Base-by-base conservation (phyloP, 1,140 invertebrate species). In the Cataglyphis hispanica region DNA sequence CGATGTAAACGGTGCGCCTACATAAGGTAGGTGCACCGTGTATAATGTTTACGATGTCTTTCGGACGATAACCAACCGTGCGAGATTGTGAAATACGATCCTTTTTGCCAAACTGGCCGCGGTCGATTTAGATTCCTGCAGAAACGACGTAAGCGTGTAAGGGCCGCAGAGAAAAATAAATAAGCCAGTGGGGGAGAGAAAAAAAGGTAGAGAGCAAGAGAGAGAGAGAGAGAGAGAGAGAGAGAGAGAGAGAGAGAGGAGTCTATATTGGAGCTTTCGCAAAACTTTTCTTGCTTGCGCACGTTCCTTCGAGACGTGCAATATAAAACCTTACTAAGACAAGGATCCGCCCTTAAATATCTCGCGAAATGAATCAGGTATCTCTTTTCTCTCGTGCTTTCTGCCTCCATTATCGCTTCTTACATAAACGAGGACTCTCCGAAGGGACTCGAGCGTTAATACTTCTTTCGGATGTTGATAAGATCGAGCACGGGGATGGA, bases 1-100 rank as follows among this genome's bases (percentile, higher is more conserved):
- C 74, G 86, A 86, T 81, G 19, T 72, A 63, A 88, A 85, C 74
- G 88, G 46, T 50, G 5, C 46, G 46, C 46, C 46, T 50, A 50
- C 74, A 77, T 77, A 76, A 72, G 66, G 60, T 34, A 19, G 19
- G 40, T 50, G 53, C 10, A 72, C 37, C 22, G 25, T 34, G 53
- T 70, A 64, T 70, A 80, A 50, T 89, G 74, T 87, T 87, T 90
- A 89, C 76, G 81, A 77, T 74, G 64, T 75, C 75, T 46, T 67
- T 60, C 43, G 63, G n/a, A 50, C 64, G 53, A 87, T 89, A 87
- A 87, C 85, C 85, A 89, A 89, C 70, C 58, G 46, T 50, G 70
- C 25, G 43, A 64, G 58, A 69, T 66, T 81, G 76, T 61, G 43
- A 76, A 84, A 84, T 77, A 77, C 72, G 61, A 53, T 25, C 16